Conservation (phyloP, 2,797 vertebrate genomes). For the Hydrophis major region DNA sequence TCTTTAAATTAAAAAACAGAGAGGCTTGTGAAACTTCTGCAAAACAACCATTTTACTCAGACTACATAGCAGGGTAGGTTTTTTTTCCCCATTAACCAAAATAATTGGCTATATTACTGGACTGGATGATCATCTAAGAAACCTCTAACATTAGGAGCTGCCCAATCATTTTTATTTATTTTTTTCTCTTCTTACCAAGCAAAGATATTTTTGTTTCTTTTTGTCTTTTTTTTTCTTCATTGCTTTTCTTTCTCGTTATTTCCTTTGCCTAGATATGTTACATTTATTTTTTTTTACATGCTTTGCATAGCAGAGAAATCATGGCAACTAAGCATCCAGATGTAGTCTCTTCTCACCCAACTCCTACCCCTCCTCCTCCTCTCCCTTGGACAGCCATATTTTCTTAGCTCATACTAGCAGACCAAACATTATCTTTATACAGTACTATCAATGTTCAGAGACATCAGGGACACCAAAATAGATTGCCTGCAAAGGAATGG, state of each 20-base stretch:
- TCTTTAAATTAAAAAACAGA: neutral
- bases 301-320: neutral
- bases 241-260: neutral
- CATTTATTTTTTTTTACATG: neutral
- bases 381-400: neutral
- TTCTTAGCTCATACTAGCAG: neutral
- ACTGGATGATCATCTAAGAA: neutral
- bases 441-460: neutral
- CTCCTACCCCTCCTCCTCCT: neutral
- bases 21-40: neutral
- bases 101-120: neutral
- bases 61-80: neutral
- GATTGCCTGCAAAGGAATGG: neutral
- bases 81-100: neutral
- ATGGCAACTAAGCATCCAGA: neutral
- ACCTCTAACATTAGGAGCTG: neutral
- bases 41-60: neutral
- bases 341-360: neutral
- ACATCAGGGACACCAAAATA: neutral
- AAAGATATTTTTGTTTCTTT: neutral
- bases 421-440: neutral
- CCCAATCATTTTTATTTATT: neutral
- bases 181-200: neutral
- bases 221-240: neutral
- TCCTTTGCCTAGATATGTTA: neutral